Conservation (phyloP, 2,888 invertebrate species). For the Drosophila mercatorum region DNA sequence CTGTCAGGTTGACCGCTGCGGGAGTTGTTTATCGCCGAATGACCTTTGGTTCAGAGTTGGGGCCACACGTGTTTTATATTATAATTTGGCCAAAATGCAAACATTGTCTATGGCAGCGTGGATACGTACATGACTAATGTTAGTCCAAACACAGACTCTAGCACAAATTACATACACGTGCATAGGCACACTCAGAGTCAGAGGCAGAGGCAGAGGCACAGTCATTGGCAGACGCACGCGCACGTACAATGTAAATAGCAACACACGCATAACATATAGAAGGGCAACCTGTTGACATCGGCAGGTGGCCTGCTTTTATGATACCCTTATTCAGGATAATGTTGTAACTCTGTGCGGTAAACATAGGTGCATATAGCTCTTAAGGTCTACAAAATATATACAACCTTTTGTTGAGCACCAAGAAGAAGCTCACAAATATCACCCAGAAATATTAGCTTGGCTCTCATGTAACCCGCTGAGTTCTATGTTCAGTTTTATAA, state of each 20-base stretch:
- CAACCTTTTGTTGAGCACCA: background rate
- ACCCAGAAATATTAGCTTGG: background rate
- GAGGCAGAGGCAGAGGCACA: constrained; percentile 5
- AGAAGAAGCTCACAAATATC: background rate
- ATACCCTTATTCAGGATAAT: constrained; percentile 6
- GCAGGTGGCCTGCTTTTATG: constrained; percentile 21
- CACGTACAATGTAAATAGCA: constrained; percentile 41
- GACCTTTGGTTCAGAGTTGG: constrained; percentile 50
- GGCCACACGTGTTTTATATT: constrained; percentile 35
- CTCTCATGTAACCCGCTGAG: background rate
- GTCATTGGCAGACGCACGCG: constrained; percentile 22
- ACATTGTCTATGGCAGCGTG: constrained; percentile 52
- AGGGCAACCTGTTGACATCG: constrained; percentile 72
- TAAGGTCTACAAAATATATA: background rate
- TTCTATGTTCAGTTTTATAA: no score
- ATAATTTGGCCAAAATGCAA: constrained; percentile 38
- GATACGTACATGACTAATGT: constrained; percentile 48
- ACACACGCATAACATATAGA: constrained; percentile 7
- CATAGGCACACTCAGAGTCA: constrained; percentile 14
- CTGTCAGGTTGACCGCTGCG: constrained; percentile 4
- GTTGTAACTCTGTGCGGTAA: background rate
- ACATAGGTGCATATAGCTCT: background rate
- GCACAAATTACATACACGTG: constrained; percentile 17
- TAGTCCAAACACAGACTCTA: constrained; percentile 14
- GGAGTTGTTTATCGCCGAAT: constrained; percentile 27